Base-by-base conservation (phyloP, 2,888 invertebrate species). In the Cataglyphis albicans region DNA sequence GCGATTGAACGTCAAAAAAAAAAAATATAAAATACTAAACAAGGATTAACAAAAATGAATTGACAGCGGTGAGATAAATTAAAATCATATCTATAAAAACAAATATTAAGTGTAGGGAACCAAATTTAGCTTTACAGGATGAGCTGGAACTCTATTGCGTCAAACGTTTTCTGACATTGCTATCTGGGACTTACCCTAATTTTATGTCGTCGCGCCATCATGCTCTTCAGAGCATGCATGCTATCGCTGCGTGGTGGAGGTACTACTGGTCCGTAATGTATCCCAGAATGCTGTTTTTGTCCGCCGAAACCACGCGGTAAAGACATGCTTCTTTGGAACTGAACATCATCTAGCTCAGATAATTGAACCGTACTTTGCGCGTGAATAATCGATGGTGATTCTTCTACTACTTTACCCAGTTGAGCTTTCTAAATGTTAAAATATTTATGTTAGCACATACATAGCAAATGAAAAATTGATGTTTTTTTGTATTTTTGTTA, bases 321-420 rank as follows among this genome's bases (percentile, higher is more conserved):
- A 12, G 95, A 95, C 95, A 95, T 94, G 80, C 95, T 94, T 48
- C 95, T 91, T 87, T 95, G 95, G 86, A 95, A 95, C 59, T 93
- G 93, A 70, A 91, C 88, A 48, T 93, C 93, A 75, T 93, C 93
- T 52, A 93, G 84, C 65, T 95, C 93, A 25, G 92, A 88, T 18
- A 93, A 81, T 64, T 93, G 93, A 18, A 90, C 90, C n/a, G 89
- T 93, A 84, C 92, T 93, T 72, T 93, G 93, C 1, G 93, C 91
- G 90, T 91, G 93, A 72, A 88, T 87, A 67, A 93, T 91, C 57
- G 52, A 52, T 52, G 93, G 88, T 18, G 91, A 87, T 64, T 91
- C 91, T 73, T 93, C 93, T 57, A 93, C 85, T n/a, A 93, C 93
- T 78, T 91, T 90, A 44, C 92, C 92, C 64, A 93, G 86, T 72